phyloP scores from a whole-genome alignment of 2,888 invertebrate species.

The Nowickia ferox region DNA sequence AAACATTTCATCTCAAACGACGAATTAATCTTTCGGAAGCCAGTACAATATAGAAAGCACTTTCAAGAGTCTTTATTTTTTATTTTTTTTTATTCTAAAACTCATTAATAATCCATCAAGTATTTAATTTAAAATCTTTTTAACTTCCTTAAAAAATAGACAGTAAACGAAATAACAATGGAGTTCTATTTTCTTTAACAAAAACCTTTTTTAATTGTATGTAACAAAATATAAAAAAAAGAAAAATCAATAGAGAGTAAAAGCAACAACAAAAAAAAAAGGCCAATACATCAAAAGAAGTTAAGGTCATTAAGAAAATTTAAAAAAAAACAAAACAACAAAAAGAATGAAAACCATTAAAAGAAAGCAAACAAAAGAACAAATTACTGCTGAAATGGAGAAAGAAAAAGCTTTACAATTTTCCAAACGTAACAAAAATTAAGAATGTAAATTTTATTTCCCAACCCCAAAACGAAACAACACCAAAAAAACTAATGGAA shows the following conservation, averaged over 20 bases:
- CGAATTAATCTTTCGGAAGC: background rate
- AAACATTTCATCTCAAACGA: no score
- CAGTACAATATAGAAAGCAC: background rate
- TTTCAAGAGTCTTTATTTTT: background rate
- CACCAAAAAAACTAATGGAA: background rate
- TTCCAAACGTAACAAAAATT: slow-evolving; percentile 16
- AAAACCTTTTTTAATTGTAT: slow-evolving; percentile 51
- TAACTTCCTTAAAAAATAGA: slow-evolving; percentile 2
- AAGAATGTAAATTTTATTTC: slow-evolving; percentile 52
- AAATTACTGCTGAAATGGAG: slow-evolving; percentile 41
- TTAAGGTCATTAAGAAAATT: slow-evolving; percentile 65
- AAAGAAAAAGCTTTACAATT: slow-evolving; percentile 9
- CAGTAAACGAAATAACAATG: slow-evolving; percentile 44
- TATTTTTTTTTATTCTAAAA: slow-evolving; percentile 1
- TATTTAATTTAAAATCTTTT: slow-evolving; percentile 35
- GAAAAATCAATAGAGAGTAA: slow-evolving; percentile 15
- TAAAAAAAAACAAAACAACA: background rate
- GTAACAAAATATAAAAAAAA: slow-evolving; percentile 1
- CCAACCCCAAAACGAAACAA: slow-evolving; percentile 6
- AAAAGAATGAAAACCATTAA: slow-evolving; percentile 15
- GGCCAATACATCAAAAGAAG: slow-evolving; percentile 68
- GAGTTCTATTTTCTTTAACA: slow-evolving; percentile 22
- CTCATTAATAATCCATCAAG: slow-evolving; percentile 63
- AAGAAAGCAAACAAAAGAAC: slow-evolving; percentile 58
- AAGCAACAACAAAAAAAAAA: slow-evolving; percentile 37